These are phyloP conservation scores for Galago senegalensis DNA, from an alignment of 2,797 vertebrate species.

Conservation along the genomic window DNA sequence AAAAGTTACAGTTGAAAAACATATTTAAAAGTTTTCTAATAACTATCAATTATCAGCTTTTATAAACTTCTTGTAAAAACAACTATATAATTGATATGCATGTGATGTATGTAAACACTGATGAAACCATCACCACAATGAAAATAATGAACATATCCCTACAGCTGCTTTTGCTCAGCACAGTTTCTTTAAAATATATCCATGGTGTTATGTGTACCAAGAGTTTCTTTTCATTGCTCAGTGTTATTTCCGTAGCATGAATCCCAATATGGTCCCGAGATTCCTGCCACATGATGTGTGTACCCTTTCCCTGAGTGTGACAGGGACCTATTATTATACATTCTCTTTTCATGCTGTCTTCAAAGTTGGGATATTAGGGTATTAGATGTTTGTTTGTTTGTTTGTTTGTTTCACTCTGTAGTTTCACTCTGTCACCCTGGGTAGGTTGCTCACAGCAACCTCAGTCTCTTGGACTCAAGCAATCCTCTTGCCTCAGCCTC, in stretches of 20 bases:
- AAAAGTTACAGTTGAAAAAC: conserved; percentile 17
- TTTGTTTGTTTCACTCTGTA: no score
- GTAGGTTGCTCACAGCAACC: no score
- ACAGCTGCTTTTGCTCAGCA: not conserved
- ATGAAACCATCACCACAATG: not conserved
- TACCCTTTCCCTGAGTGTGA: not conserved
- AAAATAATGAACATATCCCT: no score
- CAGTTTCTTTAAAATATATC: not conserved
- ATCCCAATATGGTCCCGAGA: not conserved
- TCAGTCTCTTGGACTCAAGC: no score
- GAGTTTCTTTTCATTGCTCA: not conserved
- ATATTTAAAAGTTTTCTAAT: not conserved
- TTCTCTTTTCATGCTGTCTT: no score
- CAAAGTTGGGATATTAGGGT: not conserved
- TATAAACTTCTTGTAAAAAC: not conserved
- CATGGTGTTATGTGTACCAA: no score
- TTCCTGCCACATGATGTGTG: no score
- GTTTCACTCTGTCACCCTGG: no score
- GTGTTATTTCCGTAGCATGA: not conserved
- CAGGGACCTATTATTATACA: not conserved
- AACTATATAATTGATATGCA: not conserved
- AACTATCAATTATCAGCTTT: not conserved
- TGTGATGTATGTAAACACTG: not conserved
- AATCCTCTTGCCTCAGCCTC: no score
- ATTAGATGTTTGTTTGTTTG: not conserved